Conservation (phyloP, 2,113 vertebrate genomes). For the Corythornis vintsioides region DNA sequence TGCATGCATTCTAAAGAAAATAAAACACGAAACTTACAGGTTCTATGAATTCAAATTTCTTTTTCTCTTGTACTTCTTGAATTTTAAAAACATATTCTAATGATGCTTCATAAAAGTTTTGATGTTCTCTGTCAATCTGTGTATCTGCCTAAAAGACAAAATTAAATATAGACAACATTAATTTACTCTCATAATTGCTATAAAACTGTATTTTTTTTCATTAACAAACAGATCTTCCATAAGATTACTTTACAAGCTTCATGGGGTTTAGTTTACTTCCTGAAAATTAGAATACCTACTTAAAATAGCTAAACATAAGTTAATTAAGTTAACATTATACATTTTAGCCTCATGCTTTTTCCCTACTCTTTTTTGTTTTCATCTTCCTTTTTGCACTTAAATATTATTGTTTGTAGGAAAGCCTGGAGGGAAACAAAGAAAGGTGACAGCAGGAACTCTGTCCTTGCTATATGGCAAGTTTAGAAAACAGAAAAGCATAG, state of each 20-base stretch:
- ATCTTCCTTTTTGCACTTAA: background rate
- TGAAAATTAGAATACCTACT: background rate
- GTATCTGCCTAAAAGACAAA: slow-evolving; percentile 85
- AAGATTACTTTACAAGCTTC: background rate
- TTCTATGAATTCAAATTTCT: slow-evolving; percentile 99
- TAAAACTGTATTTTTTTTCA: background rate
- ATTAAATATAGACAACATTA: slow-evolving; percentile 36
- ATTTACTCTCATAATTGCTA: background rate
- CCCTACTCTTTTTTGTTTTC: background rate
- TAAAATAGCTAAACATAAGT: background rate
- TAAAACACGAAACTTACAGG: slow-evolving; percentile 80
- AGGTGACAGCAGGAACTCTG: background rate
- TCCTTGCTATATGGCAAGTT: background rate
- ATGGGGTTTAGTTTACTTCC: background rate
- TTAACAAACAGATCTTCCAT: background rate
- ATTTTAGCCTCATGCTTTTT: background rate
- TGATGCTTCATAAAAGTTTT: slow-evolving; percentile 95
- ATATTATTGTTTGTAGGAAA: background rate
- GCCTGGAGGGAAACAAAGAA: background rate
- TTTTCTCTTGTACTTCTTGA: slow-evolving; percentile 98
- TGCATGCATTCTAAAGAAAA: background rate
- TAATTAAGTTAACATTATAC: background rate
- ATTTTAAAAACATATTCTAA: slow-evolving; percentile 98
- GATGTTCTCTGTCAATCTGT: slow-evolving; percentile 93
- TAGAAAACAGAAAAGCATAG: background rate